phyloP scores from a whole-genome alignment of 1,140 invertebrate genomes.

The Zaprionus gabonicus region DNA sequence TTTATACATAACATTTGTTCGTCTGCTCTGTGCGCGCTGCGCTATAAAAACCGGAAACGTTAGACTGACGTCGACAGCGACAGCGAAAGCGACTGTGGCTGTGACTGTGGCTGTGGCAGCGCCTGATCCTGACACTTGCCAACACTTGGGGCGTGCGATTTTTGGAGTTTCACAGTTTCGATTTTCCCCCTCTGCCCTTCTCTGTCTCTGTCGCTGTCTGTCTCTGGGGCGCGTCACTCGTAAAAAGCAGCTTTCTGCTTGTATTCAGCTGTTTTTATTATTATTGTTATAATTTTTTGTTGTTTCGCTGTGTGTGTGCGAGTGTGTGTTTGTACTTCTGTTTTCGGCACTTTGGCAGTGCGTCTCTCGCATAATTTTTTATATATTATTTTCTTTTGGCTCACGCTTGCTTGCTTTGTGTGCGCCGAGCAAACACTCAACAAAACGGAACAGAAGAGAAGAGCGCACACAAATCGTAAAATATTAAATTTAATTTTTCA shows the following conservation, averaged over 20 bases:
- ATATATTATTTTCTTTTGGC: constrained; percentile 56
- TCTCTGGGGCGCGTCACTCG: constrained; percentile 55
- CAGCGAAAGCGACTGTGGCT: constrained; percentile 12
- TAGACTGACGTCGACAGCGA: constrained; percentile 47
- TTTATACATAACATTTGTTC: constrained; percentile 79
- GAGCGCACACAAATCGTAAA: constrained; percentile 73
- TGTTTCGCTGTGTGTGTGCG: constrained; percentile 15
- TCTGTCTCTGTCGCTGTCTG: not conserved
- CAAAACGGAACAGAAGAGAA: constrained; percentile 8
- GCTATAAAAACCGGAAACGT: constrained; percentile 79
- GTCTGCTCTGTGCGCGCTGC: constrained; percentile 34
- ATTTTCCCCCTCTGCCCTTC: constrained; percentile 1
- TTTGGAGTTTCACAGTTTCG: constrained; percentile 57
- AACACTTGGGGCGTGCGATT: constrained; percentile 72
- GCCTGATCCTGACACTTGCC: constrained; percentile 79
- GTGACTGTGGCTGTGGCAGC: constrained; percentile 33
- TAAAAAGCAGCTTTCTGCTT: constrained; percentile 61
- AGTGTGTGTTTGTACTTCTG: constrained; percentile 36
- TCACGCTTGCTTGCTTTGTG: constrained; percentile 53
- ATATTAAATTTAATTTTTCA: constrained; percentile 83
- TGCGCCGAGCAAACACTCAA: constrained; percentile 29
- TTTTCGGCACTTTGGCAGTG: constrained; percentile 73
- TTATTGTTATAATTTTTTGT: constrained; percentile 78
- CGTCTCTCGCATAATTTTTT: constrained; percentile 69
- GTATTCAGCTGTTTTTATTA: constrained; percentile 75